Percentiles rank a stretch among this genome's conserved stretches.
phyloP scores from a whole-genome alignment of 2,797 vertebrate genomes.

The Pipistrellus nathusii region DNA sequence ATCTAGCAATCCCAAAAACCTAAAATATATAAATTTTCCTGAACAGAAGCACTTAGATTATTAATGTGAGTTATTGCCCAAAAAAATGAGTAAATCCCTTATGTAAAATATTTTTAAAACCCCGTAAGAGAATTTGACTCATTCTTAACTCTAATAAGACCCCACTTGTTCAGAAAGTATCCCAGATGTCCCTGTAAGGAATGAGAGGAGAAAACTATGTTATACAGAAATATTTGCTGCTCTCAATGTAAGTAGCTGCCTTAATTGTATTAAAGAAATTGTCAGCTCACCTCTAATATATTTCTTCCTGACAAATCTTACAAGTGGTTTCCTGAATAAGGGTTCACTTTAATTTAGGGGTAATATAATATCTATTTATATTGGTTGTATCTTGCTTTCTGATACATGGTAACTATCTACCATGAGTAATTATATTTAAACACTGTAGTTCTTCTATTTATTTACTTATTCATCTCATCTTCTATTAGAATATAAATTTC shows the following conservation, averaged over 20 bases:
- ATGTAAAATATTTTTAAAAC: neutral
- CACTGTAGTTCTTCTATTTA: neutral
- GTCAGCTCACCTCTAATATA: neutral
- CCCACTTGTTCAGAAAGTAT: neutral
- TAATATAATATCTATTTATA: constrained; percentile 6
- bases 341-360: neutral
- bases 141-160: constrained; percentile 6
- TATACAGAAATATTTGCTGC: neutral
- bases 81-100: neutral
- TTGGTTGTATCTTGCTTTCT: neutral
- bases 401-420: neutral
- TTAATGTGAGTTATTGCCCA: neutral
- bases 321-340: constrained; percentile 1
- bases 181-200: neutral
- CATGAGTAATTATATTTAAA: constrained; percentile 36
- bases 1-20: constrained; percentile 1
- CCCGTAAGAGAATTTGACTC: neutral
- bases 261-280: constrained; percentile 43
- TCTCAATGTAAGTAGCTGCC: neutral
- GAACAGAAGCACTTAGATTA: neutral
- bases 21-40: constrained; percentile 13
- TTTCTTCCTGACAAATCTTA: constrained; percentile 11
- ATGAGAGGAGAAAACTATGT: neutral
- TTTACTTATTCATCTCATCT: neutral
- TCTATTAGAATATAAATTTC: constrained; percentile 6